phyloP scores from a whole-genome alignment of 2,888 invertebrate genomes.

The Tenthredo livida region DNA sequence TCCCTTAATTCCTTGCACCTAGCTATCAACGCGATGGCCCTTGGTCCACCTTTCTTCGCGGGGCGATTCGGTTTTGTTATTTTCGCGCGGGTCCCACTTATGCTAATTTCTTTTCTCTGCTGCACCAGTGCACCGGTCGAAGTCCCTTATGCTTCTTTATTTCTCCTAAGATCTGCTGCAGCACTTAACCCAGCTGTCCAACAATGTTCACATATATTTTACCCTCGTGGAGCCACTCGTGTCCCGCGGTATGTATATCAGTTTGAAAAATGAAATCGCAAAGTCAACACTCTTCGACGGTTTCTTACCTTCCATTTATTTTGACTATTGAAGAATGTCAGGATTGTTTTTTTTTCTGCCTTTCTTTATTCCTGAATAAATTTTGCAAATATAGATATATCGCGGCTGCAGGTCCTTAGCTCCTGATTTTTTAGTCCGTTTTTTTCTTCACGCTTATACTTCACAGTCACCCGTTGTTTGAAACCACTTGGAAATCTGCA shows the following conservation, averaged over 20 bases:
- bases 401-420: not conserved
- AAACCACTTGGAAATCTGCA: constrained; percentile 20
- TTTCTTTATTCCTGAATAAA: constrained; percentile 3
- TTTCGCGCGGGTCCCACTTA: constrained; percentile 61
- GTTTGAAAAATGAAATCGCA: constrained; percentile 12
- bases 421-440: not conserved
- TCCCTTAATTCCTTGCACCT: constrained; percentile 24
- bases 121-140: constrained; percentile 47
- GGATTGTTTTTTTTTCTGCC: not conserved
- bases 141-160: constrained; percentile 49
- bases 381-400: not conserved
- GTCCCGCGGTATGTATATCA: not conserved
- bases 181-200: constrained; percentile 68
- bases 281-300: constrained; percentile 20
- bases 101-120: constrained; percentile 62
- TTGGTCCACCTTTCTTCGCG: constrained; percentile 28
- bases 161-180: constrained; percentile 55
- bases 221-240: constrained; percentile 24
- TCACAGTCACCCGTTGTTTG: constrained; percentile 11
- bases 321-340: not conserved
- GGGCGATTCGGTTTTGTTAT: constrained; percentile 52
- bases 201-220: constrained; percentile 57
- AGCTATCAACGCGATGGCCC: constrained; percentile 51
- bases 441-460: not conserved
- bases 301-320: not conserved